Evolutionary conservation across 1,140 invertebrate genomes (phyloP).

Genomic region (Pectinophora gossypiella): DNA sequence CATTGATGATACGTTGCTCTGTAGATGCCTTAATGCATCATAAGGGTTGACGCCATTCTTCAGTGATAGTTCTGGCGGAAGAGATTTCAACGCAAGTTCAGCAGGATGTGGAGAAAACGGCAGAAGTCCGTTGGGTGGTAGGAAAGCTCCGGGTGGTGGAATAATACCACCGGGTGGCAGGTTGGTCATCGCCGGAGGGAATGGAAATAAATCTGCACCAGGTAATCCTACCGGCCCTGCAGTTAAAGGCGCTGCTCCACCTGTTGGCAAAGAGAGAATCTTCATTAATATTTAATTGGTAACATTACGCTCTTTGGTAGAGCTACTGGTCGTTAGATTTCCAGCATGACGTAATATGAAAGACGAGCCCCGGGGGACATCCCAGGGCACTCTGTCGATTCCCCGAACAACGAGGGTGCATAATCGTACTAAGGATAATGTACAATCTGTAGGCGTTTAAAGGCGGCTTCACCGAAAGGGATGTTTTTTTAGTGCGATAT

Average conservation of each 20-base stretch:
- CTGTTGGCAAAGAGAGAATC: slow-evolving; percentile 54
- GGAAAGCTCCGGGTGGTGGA: slow-evolving; percentile 69
- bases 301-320: slow-evolving; percentile 25
- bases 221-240: slow-evolving; percentile 72
- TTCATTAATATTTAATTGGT: slow-evolving; percentile 26
- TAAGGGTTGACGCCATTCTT: slow-evolving; percentile 62
- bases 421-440: slow-evolving; percentile 75
- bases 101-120: slow-evolving; percentile 68
- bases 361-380: slow-evolving; percentile 57
- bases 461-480: slow-evolving; percentile 70
- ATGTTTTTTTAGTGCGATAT: slow-evolving; percentile 73
- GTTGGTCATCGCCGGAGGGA: slow-evolving; percentile 66
- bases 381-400: slow-evolving; percentile 60
- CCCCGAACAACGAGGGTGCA: slow-evolving; percentile 71
- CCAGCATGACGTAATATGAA: slow-evolving; percentile 69
- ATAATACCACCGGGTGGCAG: slow-evolving; percentile 71
- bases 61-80: slow-evolving; percentile 55
- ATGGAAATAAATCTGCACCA: slow-evolving; percentile 65
- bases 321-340: slow-evolving; percentile 46
- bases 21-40: slow-evolving; percentile 63
- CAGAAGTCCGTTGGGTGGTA: slow-evolving; percentile 61
- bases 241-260: slow-evolving; percentile 60
- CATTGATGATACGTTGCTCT: slow-evolving; percentile 65
- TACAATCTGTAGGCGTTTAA: slow-evolving; percentile 76
- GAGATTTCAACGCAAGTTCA: slow-evolving; percentile 57